Evolutionary conservation across 2,888 invertebrate genomes (phyloP).

Genomic region (Acrobasis suavella): DNA sequence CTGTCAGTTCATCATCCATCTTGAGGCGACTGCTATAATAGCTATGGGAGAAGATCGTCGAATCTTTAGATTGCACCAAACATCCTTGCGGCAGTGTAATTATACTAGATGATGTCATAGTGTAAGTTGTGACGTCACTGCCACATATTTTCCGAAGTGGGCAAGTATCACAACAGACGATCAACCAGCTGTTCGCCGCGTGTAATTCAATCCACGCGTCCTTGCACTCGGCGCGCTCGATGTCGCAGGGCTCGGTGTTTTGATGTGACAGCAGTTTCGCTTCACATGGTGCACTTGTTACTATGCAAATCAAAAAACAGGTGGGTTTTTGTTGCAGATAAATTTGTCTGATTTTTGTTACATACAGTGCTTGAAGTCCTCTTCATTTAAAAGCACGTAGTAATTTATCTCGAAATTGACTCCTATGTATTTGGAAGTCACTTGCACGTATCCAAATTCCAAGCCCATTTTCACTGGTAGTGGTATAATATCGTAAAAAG

Average conservation of each 20-base stretch:
- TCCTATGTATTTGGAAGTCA: not conserved
- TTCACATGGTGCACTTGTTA: constrained; percentile 27
- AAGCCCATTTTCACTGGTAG: not conserved
- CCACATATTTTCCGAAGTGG: constrained; percentile 28
- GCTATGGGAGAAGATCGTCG: constrained; percentile 21
- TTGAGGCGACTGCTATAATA: no score
- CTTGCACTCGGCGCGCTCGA: constrained; percentile 23
- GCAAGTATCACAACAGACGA: constrained; percentile 28
- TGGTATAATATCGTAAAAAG: no score
- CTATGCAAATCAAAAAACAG: constrained; percentile 25
- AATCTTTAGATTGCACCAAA: constrained; percentile 26
- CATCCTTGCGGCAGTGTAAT: constrained; percentile 28
- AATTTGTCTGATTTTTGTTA: no score
- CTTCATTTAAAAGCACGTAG: no score
- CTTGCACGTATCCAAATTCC: not conserved
- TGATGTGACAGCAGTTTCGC: constrained; percentile 30
- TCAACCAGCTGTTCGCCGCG: constrained; percentile 29
- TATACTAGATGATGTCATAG: constrained; percentile 25
- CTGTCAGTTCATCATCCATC: no score
- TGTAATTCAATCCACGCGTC: constrained; percentile 15
- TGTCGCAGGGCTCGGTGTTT: constrained; percentile 24
- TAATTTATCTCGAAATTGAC: not conserved
- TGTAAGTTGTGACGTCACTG: constrained; percentile 26
- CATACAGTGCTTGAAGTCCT: no score
- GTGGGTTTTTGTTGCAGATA: constrained; percentile 8